These are phyloP conservation scores for Hyphantria cunea DNA, from an alignment of 1,140 invertebrate species.

Conservation along the genomic window DNA sequence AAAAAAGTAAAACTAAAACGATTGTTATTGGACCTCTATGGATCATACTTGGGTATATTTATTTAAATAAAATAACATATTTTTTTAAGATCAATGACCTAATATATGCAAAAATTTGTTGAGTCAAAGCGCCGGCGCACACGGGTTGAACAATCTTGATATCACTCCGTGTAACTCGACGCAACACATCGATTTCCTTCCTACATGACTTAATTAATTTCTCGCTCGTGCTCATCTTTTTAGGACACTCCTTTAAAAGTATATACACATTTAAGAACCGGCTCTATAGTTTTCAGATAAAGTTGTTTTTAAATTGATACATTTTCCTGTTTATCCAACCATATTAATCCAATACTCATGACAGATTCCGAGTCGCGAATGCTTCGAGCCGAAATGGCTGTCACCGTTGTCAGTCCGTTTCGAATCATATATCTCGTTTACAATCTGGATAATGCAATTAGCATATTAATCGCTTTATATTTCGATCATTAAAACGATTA, in stretches of 20 bases:
- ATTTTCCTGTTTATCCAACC: slow-evolving; percentile 32
- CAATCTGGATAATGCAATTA: slow-evolving; percentile 49
- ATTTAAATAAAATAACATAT: slow-evolving; percentile 9
- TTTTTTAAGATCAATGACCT: slow-evolving; percentile 34
- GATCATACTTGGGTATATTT: not conserved
- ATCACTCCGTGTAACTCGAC: slow-evolving; percentile 47
- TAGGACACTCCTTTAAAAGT: slow-evolving; percentile 16
- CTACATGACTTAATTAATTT: slow-evolving; percentile 60
- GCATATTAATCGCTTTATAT: slow-evolving; percentile 56
- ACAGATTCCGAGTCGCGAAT: slow-evolving; percentile 43
- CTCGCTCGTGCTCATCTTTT: slow-evolving; percentile 42
- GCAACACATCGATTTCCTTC: slow-evolving; percentile 52
- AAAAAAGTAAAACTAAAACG: not conserved
- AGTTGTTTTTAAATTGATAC: slow-evolving; percentile 16
- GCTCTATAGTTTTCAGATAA: slow-evolving; percentile 11
- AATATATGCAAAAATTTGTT: slow-evolving; percentile 17
- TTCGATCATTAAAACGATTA: slow-evolving; percentile 36
- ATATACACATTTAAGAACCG: slow-evolving; percentile 13
- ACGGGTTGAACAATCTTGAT: slow-evolving; percentile 36
- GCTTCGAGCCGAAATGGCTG: slow-evolving; percentile 45
- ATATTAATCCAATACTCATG: slow-evolving; percentile 44
- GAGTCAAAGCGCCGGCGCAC: slow-evolving; percentile 27
- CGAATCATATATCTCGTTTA: slow-evolving; percentile 43
- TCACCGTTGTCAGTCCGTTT: slow-evolving; percentile 33
- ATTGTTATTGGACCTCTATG: slow-evolving; percentile 5